These are phyloP conservation scores for Lasioglossum vierecki DNA, from an alignment of 2,888 invertebrate genomes.

Conservation along the genomic window DNA sequence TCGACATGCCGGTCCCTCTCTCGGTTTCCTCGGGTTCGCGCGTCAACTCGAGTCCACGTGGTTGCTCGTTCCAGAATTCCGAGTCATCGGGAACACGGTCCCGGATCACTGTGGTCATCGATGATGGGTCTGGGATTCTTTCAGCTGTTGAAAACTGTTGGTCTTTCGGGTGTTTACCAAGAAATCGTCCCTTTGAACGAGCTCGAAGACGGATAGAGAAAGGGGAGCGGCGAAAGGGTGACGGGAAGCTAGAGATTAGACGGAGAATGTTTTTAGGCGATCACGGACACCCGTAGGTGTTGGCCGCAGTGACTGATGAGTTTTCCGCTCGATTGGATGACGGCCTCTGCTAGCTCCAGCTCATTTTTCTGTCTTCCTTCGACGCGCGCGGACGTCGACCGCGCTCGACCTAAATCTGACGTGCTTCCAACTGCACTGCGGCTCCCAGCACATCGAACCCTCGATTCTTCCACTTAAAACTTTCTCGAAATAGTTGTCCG, in stretches of 20 bases:
- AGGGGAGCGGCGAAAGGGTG: slow-evolving; percentile 25
- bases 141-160: background rate
- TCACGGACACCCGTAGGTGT: slow-evolving; percentile 62
- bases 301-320: slow-evolving; percentile 73
- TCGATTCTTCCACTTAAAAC: background rate
- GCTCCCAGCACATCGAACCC: background rate
- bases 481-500: background rate
- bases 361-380: slow-evolving; percentile 62
- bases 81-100: background rate
- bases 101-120: background rate
- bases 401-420: slow-evolving; percentile 65
- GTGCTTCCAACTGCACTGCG: slow-evolving; percentile 34
- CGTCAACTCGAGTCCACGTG: slow-evolving; percentile 18
- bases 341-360: slow-evolving; percentile 60
- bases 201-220: slow-evolving; percentile 19
- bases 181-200: background rate
- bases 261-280: slow-evolving; percentile 63
- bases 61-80: background rate
- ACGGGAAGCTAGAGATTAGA: slow-evolving; percentile 64
- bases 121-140: background rate
- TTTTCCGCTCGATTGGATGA: slow-evolving; percentile 76
- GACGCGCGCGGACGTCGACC: slow-evolving; percentile 19
- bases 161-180: background rate
- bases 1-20: slow-evolving; percentile 43
- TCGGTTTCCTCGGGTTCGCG: slow-evolving; percentile 49